These are phyloP conservation scores for Mamestra brassicae DNA, from an alignment of 2,888 invertebrate species.

Conservation along the genomic window DNA sequence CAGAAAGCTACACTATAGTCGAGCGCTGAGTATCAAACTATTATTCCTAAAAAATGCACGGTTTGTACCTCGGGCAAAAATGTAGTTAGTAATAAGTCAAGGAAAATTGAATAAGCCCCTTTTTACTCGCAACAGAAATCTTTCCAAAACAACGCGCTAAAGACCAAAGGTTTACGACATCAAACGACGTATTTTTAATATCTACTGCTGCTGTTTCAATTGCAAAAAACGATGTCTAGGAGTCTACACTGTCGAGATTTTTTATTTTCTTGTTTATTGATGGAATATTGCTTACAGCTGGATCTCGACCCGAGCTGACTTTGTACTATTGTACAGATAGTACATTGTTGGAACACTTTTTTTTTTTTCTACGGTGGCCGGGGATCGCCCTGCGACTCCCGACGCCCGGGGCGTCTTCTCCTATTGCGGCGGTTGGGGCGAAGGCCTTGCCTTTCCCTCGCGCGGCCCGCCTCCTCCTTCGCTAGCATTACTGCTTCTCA, in stretches of 20 bases:
- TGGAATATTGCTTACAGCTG: not conserved
- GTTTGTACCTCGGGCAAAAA: too few species aligned
- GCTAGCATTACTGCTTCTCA: too few species aligned
- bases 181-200: constrained; percentile 53
- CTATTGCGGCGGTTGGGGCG: too few species aligned
- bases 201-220: constrained; percentile 6
- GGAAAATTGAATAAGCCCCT: not conserved
- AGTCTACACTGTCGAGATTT: not conserved
- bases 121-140: constrained; percentile 14
- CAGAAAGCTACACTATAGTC: not conserved
- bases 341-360: too few species aligned
- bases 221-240: constrained; percentile 17
- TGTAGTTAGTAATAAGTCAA: too few species aligned
- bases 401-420: too few species aligned
- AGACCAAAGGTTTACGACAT: constrained; percentile 25
- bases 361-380: too few species aligned
- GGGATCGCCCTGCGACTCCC: too few species aligned
- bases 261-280: constrained; percentile 25
- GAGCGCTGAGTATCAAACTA: not conserved
- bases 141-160: constrained; percentile 2
- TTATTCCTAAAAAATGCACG: too few species aligned
- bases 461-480: too few species aligned
- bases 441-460: too few species aligned
- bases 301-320: not conserved
- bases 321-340: not conserved